Evolutionary conservation across 2,797 vertebrate species (phyloP), one percentile per base, ranked within the genome.

Genomic region (Spondyliosoma cantharus): DNA sequence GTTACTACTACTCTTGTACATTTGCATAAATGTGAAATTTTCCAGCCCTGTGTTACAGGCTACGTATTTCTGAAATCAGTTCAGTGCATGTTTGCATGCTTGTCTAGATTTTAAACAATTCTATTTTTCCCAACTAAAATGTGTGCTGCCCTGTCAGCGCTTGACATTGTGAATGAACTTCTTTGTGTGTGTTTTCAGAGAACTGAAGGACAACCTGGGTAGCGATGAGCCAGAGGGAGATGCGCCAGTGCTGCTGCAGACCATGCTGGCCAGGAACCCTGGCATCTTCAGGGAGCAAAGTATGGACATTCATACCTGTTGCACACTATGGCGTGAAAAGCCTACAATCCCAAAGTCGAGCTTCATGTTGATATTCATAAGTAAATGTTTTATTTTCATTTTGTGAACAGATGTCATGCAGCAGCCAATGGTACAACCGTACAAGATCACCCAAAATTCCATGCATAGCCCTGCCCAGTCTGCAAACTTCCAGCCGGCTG

Each of bases 201-300:
- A 99, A 68, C 93, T 99, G 93, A 99, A 99, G 95, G 97, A 99
- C 94, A 98, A 97, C 94, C 96, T 99, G 94, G 97, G 97, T 86
- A 98, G 97, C 71, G 98, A 99, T 97, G 98, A 99, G 93, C 96
- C 97, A 74, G 98, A 99, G 88, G 98, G 97, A 82, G 98, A 99
- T 86, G 96, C 97, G 81, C 98, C 98, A 74, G 96, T 97, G 90
- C 95, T 99, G 95, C 95, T 99, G 92, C 98, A 98, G 95, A 96
- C 97, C 81, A 92, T 98, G 90, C 93, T 99, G 96, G 96, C 97
- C 95, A 97, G 98, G 93, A 99, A 97, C 96, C 97, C 98, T 92
- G 97, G 97, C 87, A 96, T 99, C 94, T 99, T 99, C 96, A 98
- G 97, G 96, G 97, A 98, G 95, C 99, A 98, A 97, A 98, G 97